Evolutionary conservation across 2,113 vertebrate genomes (phyloP), one percentile per base, ranked within the genome.

Genomic region (Hippolais icterina): DNA sequence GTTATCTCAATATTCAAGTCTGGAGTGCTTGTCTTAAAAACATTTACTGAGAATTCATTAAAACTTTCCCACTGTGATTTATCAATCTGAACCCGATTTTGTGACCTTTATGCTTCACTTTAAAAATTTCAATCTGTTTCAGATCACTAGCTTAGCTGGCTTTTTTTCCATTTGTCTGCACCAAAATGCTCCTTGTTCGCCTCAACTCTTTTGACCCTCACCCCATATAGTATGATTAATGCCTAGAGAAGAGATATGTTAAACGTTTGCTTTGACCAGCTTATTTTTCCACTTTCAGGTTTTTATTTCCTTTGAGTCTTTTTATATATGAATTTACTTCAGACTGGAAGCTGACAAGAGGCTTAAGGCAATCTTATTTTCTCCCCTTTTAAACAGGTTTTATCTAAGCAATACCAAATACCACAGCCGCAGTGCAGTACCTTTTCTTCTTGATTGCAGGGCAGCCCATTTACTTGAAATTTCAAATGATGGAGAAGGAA

Each of bases 31-130:
- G 52, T 70, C 61, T 95, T 92, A 68, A 87, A 91, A 94, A 95
- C 33, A 68, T 96, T 70, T 82, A 44, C 66, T 72, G 39, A 89
- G 42, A 95, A 97, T 89, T 97, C 85, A 95, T 96, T 97, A 96
- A 96, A 95, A 94, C 18, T 94, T 92, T 33, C 66, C 41, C 49
- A 95, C 77, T 93, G 66, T 90, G 89, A 35, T 74, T 96, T 93
- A 90, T 74, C 69, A 96, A 78, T 87, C 41, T 66, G 39, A 94
- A 91, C 61, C 42, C 91, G 74, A 94, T 94, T 90, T 89, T 86
- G 35, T 96, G 95, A 98, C 96, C 78, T 97, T 97, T 94, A 89
- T 77, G 29, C 81, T 80, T 96, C 8, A 12, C 66, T 96, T 96
- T 88, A 49, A 95, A 97, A 96, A 27, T 84, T 97, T 80, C 74